A percentile compares a stretch with the other conserved stretches of the same genome.
Evolutionary conservation across 1,140 invertebrate species (phyloP).

Genomic region (Papilio aristodemus): DNA sequence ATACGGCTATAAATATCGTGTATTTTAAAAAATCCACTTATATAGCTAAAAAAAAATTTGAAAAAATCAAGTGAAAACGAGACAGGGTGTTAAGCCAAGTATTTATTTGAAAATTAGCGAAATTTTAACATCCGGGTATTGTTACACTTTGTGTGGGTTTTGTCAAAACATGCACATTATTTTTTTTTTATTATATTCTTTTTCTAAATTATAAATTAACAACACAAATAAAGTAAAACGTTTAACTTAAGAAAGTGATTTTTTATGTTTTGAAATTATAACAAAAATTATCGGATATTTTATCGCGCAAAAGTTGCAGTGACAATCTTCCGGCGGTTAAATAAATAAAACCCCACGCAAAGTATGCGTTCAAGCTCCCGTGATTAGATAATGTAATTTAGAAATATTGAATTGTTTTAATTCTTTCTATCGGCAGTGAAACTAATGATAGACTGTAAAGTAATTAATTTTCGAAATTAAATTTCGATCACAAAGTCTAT

Average conservation of each 20-base stretch:
- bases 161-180: too few species aligned
- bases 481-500: slow-evolving; percentile 23
- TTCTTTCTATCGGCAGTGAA: slow-evolving; percentile 53
- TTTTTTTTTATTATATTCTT: too few species aligned
- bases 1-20: neutral
- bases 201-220: too few species aligned
- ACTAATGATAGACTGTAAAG: slow-evolving; percentile 48
- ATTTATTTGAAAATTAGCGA: slow-evolving; percentile 21
- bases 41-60: neutral
- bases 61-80: neutral
- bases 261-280: too few species aligned
- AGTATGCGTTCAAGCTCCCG: slow-evolving; percentile 30
- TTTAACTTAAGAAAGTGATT: too few species aligned
- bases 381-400: slow-evolving; percentile 38
- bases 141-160: too few species aligned
- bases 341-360: too few species aligned
- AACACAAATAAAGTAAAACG: too few species aligned
- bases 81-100: neutral
- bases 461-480: slow-evolving; percentile 22
- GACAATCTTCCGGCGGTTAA: too few species aligned
- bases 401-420: slow-evolving; percentile 28
- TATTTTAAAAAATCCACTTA: slow-evolving; percentile 3
- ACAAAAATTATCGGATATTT: too few species aligned
- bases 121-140: neutral
- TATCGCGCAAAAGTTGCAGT: too few species aligned